A percentile compares a stretch with the other conserved stretches of the same genome.
phyloP scores from a whole-genome alignment of 2,113 vertebrate genomes.

The Anser brachyrhynchus region DNA sequence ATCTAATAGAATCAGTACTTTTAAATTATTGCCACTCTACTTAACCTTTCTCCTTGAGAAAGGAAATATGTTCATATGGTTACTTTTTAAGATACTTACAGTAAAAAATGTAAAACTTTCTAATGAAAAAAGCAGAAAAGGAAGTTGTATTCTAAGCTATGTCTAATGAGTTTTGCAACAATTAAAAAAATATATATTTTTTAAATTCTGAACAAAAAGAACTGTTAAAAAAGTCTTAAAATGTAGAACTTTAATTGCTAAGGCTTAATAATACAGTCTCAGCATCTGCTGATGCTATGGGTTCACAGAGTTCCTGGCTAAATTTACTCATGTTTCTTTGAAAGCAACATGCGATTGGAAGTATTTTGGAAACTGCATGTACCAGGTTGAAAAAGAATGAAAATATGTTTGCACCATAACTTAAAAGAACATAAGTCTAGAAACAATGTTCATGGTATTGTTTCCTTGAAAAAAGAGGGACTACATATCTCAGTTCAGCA shows the following conservation, averaged over 20 bases:
- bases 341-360: constrained; percentile 12
- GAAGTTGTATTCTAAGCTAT: not conserved
- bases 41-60: not conserved
- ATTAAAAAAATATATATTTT: not conserved
- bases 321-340: not conserved
- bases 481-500: not conserved
- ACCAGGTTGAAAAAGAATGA: not conserved
- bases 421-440: constrained; percentile 1
- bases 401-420: constrained; percentile 21
- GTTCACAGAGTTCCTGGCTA: constrained; percentile 29
- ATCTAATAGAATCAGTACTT: not conserved
- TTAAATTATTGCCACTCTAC: not conserved
- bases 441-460: not conserved
- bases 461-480: not conserved
- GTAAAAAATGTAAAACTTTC: not conserved
- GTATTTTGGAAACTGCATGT: constrained; percentile 13
- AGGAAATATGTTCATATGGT: not conserved
- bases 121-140: not conserved
- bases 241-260: not conserved
- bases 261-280: not conserved
- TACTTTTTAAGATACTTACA: not conserved
- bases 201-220: not conserved
- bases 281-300: not conserved
- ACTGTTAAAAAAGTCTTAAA: not conserved
- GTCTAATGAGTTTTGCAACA: not conserved